Evolutionary conservation across 2,888 invertebrate species (phyloP).

Genomic region (Lingula anatina): DNA sequence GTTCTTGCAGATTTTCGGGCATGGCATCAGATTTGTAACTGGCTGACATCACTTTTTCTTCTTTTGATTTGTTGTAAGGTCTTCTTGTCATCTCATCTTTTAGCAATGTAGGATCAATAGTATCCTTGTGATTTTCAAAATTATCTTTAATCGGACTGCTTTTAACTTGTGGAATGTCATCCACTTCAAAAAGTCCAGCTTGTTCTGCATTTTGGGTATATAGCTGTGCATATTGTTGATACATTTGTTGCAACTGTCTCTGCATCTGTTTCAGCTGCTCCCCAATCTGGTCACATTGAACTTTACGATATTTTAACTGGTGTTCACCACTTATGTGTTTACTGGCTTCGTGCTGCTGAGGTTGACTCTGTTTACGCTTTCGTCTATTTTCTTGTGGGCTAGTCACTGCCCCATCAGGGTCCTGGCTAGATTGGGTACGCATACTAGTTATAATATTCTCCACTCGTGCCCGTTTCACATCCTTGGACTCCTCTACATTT

Average conservation of each 20-base stretch:
- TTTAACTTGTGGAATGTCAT: too few relatives aligned
- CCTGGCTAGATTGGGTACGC: conserved; percentile 55
- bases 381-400: conserved; percentile 20
- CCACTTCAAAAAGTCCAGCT: too few relatives aligned
- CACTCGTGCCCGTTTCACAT: conserved; percentile 83
- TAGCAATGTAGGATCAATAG: too few relatives aligned
- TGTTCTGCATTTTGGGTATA: too few relatives aligned
- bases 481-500: conserved; percentile 19
- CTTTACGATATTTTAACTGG: conserved; percentile 29
- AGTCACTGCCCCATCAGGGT: conserved; percentile 12
- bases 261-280: conserved; percentile 81
- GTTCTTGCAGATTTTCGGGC: conserved; percentile 69
- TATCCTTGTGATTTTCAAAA: too few relatives aligned
- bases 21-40: too few relatives aligned
- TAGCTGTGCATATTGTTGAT: conserved; percentile 82
- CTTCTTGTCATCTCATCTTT: too few relatives aligned
- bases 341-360: conserved; percentile 74
- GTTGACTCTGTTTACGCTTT: conserved; percentile 91
- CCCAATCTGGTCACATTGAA: conserved; percentile 66
- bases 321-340: too few relatives aligned
- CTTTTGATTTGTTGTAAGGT: too few relatives aligned
- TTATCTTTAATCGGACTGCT: too few relatives aligned
- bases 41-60: too few relatives aligned
- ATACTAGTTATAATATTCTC: conserved; percentile 93
- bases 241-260: conserved; percentile 85